Evolutionary conservation across 2,888 invertebrate species (phyloP), one percentile per base, ranked within the genome.

Genomic region (Mesorhabditis sp.): DNA sequence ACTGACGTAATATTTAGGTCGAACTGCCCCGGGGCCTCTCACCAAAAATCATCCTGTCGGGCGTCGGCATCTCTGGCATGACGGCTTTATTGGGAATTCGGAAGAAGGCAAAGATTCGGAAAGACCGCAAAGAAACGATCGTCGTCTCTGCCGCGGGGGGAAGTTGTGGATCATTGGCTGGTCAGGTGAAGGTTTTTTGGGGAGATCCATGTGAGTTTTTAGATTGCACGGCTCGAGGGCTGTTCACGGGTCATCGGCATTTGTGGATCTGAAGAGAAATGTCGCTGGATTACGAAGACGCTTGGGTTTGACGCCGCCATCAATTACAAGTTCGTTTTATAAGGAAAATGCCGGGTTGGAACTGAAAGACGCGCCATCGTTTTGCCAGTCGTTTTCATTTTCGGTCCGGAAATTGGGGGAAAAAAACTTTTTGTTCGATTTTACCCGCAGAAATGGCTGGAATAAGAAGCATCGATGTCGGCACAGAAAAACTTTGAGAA

Each of bases 71-170:
- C 5, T 83, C 84, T 43, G 87, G 87, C 4, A 78, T 87, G 61
- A 87, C 87, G 41, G 80, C 86, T 4, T 79, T 86, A 61, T 72
- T 87, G 13, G 87, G 86, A 13, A 77, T 76, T 67, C 69, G 73
- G 7, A 76, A 76, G 58, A 74, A 73, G 66, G 87, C 86, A 71
- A 80, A 83, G 72, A 78, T 87, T 66, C 80, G 74, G 5, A 77
- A 76, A 67, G 84, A 76, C 63, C 76, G 74, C 65, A 82, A 83
- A 70, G 86, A 86, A 73, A 86, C 86, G 5, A 80, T 85, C 62
- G 87, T 87, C 13, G 80, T 87, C 43, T 86, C 86, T 67, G 87
- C 84, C 45, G 87, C 87, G 15, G 87, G 87, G 13, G 87, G 87
- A 7, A 85, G 87, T 28, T 86, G 85, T 73, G 87, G 87, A 4